Conservation (phyloP, 2,113 vertebrate genomes). For the Hippopotamus amphibius region DNA sequence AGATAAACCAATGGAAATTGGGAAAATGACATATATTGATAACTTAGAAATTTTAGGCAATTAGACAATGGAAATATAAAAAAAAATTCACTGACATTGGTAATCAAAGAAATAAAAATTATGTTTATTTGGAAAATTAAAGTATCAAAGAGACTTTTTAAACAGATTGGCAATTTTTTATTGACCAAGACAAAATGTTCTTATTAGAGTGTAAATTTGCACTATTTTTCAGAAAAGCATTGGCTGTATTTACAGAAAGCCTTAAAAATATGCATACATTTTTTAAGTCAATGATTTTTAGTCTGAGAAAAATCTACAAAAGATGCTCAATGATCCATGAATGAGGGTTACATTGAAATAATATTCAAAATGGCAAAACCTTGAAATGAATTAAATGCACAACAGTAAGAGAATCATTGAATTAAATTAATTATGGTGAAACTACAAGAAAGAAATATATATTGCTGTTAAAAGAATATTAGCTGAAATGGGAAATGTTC, state of each 20-base stretch:
- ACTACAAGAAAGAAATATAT: background rate
- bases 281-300: conserved; percentile 36
- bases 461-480: background rate
- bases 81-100: background rate
- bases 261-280: background rate
- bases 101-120: background rate
- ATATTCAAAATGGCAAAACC: background rate
- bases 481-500: background rate
- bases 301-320: background rate
- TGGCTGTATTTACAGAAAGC: background rate
- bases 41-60: background rate
- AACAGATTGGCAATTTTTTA: background rate
- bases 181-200: background rate
- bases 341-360: background rate
- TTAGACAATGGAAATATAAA: background rate
- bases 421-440: background rate
- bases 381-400: background rate
- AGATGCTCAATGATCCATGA: background rate
- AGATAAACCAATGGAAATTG: background rate
- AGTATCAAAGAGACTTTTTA: background rate
- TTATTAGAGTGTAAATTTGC: background rate
- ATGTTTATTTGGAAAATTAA: conserved; percentile 21
- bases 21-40: background rate
- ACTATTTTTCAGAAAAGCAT: background rate
- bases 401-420: background rate